Conservation (phyloP, 2,113 vertebrate genomes). For the Aegithalos caudatus region DNA sequence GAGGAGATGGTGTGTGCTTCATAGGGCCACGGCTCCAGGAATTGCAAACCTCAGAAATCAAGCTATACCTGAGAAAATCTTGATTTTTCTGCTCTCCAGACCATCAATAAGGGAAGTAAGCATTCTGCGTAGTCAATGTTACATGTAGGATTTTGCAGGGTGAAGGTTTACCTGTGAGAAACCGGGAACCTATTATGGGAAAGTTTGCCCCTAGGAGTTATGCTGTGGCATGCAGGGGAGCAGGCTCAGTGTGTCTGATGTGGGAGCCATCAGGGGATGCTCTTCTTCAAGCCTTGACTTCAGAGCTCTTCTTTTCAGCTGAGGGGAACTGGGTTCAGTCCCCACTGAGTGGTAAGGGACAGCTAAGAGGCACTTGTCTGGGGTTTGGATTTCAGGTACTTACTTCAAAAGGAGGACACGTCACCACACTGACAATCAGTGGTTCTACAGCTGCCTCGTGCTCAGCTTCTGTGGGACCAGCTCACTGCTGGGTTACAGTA, state of each 20-base stretch:
- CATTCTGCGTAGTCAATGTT: neutral
- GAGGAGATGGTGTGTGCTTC: neutral
- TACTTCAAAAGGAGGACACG: fast-evolving
- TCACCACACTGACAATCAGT: neutral
- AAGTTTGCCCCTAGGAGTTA: neutral
- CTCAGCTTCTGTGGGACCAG: neutral
- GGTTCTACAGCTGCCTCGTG: neutral
- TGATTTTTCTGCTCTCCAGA: neutral
- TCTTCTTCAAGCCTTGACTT: neutral
- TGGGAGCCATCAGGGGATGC: fast-evolving
- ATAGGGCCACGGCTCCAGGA: neutral
- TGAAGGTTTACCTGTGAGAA: neutral
- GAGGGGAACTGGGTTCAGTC: neutral
- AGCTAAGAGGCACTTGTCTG: neutral
- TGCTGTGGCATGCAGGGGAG: neutral
- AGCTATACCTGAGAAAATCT: neutral
- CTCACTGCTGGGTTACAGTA: neutral
- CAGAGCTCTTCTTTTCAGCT: neutral
- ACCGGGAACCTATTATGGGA: neutral
- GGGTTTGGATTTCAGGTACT: neutral
- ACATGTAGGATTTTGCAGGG: neutral
- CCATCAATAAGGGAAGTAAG: neutral
- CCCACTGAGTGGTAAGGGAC: neutral
- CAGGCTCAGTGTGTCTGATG: neutral
- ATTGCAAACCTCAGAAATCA: neutral